phyloP scores from a whole-genome alignment of 2,888 invertebrate genomes.

The Glaucopsyche alexis region DNA sequence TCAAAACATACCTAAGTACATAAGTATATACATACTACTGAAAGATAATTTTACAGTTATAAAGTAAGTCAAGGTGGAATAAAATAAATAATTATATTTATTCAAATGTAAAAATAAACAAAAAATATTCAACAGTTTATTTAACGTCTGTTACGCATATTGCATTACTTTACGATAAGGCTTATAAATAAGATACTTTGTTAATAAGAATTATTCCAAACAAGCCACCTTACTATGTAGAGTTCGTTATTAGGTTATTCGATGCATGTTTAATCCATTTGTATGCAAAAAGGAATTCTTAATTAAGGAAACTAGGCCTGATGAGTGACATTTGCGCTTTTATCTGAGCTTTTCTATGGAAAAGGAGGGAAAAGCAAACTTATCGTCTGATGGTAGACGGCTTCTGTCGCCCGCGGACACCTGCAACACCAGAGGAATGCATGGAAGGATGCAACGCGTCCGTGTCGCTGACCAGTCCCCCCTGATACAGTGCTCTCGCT shows the following conservation, averaged over 20 bases:
- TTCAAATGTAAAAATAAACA: conserved; percentile 5
- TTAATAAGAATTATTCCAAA: background rate
- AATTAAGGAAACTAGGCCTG: too few relatives aligned
- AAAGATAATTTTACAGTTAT: background rate
- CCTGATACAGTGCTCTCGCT: too few relatives aligned
- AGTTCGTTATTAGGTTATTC: background rate
- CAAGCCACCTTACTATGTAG: background rate
- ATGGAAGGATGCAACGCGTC: too few relatives aligned
- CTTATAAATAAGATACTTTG: background rate
- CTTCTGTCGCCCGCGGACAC: too few relatives aligned
- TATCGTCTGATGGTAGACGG: too few relatives aligned
- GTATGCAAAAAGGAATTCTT: too few relatives aligned
- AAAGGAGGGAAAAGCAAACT: too few relatives aligned
- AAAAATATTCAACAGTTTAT: conserved; percentile 12
- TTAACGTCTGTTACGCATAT: background rate
- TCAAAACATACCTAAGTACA: background rate
- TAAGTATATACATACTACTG: background rate
- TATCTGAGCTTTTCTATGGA: too few relatives aligned
- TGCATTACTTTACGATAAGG: background rate
- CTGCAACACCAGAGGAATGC: too few relatives aligned
- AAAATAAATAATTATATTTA: background rate
- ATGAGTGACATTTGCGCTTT: too few relatives aligned
- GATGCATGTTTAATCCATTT: too few relatives aligned
- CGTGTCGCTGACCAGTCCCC: too few relatives aligned
- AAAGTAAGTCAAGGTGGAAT: conserved; percentile 11